Evolutionary conservation across 2,888 invertebrate species (phyloP), one percentile per base, ranked within the genome.

Genomic region (Ctena decussata): DNA sequence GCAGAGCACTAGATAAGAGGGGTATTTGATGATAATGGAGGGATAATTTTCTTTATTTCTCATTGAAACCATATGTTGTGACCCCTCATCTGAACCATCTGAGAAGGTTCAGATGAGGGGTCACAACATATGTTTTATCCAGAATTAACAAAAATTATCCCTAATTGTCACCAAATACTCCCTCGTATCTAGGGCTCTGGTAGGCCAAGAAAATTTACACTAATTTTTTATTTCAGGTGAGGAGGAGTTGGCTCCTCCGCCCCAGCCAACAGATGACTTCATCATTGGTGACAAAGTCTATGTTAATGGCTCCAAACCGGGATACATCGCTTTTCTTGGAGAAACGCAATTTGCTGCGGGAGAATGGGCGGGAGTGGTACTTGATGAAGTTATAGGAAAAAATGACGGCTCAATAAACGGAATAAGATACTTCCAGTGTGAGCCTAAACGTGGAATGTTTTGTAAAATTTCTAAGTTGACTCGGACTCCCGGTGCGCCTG

Each of bases 281-380:
- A 98, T 98, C 94, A 98, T 99, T 94, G 99, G 99, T 39, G 98
- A 99, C 95, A 97, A 98, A 88, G 98, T 99, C 90, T 99, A 98
- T 98, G 95, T 96, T 12, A 94, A 95, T 24, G 96, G 96, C 3
- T 94, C 93, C 6, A 96, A 96, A 80, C 93, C 95, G 0, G 96
- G 96, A 32, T 86, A 91, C 72, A 95, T 96, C 57, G 95, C 96
- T 6, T 96, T 94, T 84, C 91, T 96, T 6, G 96, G 96, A 5
- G 95, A 96, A 82, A 95, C 96, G 1, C 94, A 95, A 91, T 96
- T 96, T 91, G 95, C 95, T 18, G 92, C 94, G 0, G 96, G 96
- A 11, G 95, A 95, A 37, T 96, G 95, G 95, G 95, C 95, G 6
- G 96, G 96, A 24, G 93, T 96, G 39, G 95, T 95, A 21, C 89